Evolutionary conservation across 2,113 vertebrate genomes (phyloP).

Genomic region (Sapajus apella): DNA sequence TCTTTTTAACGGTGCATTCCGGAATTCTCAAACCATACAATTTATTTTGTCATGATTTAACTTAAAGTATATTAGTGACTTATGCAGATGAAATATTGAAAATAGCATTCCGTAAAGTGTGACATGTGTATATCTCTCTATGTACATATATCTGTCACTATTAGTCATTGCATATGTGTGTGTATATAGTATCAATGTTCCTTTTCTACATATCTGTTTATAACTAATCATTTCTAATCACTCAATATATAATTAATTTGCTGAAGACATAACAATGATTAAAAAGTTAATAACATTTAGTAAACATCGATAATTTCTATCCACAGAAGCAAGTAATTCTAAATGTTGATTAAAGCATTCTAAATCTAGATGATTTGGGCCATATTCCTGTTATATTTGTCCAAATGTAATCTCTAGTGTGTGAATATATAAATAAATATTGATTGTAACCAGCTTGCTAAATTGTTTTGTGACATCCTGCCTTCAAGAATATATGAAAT

Average conservation of each 20-base stretch:
- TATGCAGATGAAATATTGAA: not conserved
- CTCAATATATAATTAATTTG: not conserved
- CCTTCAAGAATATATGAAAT: slow-evolving; percentile 51
- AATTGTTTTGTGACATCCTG: slow-evolving; percentile 40
- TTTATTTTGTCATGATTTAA: not conserved
- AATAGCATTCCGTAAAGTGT: not conserved
- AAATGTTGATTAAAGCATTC: slow-evolving; percentile 56
- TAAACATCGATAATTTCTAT: slow-evolving; percentile 36
- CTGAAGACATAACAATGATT: slow-evolving; percentile 23
- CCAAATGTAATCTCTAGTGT: slow-evolving; percentile 39
- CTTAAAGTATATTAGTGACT: not conserved
- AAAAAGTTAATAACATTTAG: slow-evolving; percentile 63
- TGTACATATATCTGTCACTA: not conserved
- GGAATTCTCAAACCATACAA: not conserved
- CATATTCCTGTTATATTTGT: slow-evolving; percentile 49
- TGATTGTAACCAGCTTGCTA: slow-evolving; percentile 58
- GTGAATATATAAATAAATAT: slow-evolving; percentile 59
- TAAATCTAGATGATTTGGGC: slow-evolving; percentile 19
- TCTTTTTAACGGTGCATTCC: not conserved
- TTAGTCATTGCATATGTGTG: not conserved
- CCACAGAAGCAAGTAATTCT: slow-evolving; percentile 1
- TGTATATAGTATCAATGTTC: not conserved
- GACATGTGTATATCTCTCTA: not conserved
- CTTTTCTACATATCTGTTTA: slow-evolving; percentile 41
- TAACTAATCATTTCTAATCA: slow-evolving; percentile 33